Evolutionary conservation across 1,140 invertebrate species (phyloP).

Genomic region (Bactericera cockerelli): DNA sequence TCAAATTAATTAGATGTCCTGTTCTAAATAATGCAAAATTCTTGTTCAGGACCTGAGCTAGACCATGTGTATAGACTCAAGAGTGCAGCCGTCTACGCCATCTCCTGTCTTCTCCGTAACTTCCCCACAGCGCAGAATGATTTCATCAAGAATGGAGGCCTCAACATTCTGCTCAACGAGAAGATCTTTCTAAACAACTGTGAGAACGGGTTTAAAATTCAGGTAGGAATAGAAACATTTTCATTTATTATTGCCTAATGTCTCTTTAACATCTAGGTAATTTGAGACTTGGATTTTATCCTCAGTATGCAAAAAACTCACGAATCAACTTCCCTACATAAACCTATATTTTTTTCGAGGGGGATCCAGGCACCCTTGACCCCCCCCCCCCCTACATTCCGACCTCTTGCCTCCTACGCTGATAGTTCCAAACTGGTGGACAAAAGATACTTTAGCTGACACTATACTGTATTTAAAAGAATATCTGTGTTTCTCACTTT

Average conservation of each 20-base stretch:
- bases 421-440: not conserved
- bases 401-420: not conserved
- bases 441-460: too few species aligned
- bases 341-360: not conserved
- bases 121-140: constrained; percentile 53
- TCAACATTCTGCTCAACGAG: constrained; percentile 23
- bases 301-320: not conserved
- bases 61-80: constrained; percentile 25
- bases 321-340: not conserved
- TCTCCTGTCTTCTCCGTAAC: constrained; percentile 46
- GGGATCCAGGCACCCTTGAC: too few species aligned
- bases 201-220: not conserved
- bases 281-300: not conserved
- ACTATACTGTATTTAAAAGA: not conserved
- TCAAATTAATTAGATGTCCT: not conserved
- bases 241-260: not conserved
- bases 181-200: not conserved
- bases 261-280: not conserved
- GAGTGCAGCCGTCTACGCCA: constrained; percentile 38
- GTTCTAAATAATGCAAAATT: not conserved
- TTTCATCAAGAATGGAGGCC: constrained; percentile 42
- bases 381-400: too few species aligned
- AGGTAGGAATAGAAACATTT: not conserved
- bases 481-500: not conserved
- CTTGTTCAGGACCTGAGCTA: constrained; percentile 21